phyloP scores from a whole-genome alignment of 2,113 vertebrate genomes.

The Alethe castanea region DNA sequence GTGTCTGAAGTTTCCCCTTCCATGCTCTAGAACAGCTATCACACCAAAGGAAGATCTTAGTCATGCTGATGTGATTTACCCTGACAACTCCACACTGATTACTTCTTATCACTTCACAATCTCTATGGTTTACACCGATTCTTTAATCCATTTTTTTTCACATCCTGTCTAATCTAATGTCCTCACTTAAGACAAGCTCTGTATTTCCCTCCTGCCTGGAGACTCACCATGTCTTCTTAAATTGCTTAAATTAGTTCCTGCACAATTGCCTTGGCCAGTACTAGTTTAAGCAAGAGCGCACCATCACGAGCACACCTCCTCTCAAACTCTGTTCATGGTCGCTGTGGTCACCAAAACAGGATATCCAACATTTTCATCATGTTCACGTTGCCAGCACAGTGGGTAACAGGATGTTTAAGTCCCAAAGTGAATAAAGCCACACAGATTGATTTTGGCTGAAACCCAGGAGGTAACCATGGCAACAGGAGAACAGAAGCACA shows the following conservation, averaged over 20 bases:
- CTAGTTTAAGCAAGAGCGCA: neutral
- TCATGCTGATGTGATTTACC: neutral
- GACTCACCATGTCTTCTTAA: neutral
- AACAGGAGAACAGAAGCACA: neutral
- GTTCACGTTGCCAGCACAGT: neutral
- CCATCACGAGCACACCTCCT: neutral
- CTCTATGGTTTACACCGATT: neutral
- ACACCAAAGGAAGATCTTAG: neutral
- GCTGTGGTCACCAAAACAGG: neutral
- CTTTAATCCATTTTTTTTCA: neutral
- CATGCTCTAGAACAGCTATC: neutral
- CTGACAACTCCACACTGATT: neutral
- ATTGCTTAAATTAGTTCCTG: neutral
- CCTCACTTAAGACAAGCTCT: neutral
- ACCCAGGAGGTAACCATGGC: neutral
- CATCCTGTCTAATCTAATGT: neutral
- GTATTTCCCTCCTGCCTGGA: neutral
- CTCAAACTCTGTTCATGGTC: accelerated
- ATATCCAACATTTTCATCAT: neutral
- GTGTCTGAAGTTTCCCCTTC: neutral
- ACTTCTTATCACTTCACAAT: neutral
- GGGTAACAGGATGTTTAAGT: neutral
- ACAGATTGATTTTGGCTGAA: neutral
- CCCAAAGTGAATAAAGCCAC: neutral
- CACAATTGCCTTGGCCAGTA: neutral